Evolutionary conservation across 2,797 vertebrate genomes (phyloP).

Genomic region (Ciconia nigra): DNA sequence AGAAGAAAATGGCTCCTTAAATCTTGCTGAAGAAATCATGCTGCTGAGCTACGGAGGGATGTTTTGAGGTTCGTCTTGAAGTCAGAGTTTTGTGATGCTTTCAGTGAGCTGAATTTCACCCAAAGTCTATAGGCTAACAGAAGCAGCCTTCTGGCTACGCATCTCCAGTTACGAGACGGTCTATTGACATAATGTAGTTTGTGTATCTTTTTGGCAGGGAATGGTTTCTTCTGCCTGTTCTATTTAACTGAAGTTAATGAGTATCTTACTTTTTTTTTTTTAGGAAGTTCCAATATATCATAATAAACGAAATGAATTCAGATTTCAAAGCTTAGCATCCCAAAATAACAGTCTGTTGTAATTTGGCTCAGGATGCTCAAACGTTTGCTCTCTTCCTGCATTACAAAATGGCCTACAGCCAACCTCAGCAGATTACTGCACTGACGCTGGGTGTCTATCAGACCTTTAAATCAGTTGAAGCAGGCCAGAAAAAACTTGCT

Average conservation of each 20-base stretch:
- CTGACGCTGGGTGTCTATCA: conserved; percentile 21
- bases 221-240: not conserved
- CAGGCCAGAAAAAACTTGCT: conserved; percentile 41
- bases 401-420: conserved; percentile 13
- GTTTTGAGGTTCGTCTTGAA: not conserved
- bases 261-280: not conserved
- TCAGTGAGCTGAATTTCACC: not conserved
- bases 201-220: conserved; percentile 12
- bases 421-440: conserved; percentile 8
- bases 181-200: not conserved
- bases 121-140: not conserved
- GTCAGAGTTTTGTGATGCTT: not conserved
- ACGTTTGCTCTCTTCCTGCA: not conserved
- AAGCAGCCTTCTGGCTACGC: not conserved
- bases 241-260: conserved; percentile 1
- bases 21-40: not conserved
- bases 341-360: conserved; percentile 25
- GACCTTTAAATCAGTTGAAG: conserved; percentile 36
- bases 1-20: not conserved
- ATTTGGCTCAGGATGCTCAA: conserved; percentile 24
- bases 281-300: not conserved
- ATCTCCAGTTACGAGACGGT: not conserved
- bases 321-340: conserved; percentile 33
- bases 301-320: conserved; percentile 33
- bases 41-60: not conserved